These are phyloP conservation scores for Drosophila eugracilis DNA, from an alignment of 1,140 invertebrate species.

Conservation along the genomic window DNA sequence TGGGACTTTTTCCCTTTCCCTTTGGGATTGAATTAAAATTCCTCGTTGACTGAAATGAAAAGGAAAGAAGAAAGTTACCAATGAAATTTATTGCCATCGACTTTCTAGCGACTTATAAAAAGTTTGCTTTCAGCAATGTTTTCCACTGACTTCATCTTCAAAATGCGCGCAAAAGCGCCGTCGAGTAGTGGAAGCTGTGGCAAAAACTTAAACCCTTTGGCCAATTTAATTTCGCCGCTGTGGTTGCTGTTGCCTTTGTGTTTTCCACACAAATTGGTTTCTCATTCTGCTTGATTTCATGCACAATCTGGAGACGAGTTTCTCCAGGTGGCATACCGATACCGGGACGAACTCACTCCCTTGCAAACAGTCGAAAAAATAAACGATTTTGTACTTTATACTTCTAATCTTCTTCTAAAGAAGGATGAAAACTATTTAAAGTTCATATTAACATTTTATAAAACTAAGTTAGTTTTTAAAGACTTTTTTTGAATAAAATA, in stretches of 20 bases:
- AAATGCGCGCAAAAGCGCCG: conserved; percentile 24
- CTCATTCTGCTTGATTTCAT: conserved; percentile 81
- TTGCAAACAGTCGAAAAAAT: conserved; percentile 1
- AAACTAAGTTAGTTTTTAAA: too few relatives aligned
- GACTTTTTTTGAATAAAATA: too few relatives aligned
- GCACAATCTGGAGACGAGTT: conserved; percentile 73
- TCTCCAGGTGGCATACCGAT: conserved; percentile 54
- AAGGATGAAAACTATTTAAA: neutral
- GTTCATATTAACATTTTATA: too few relatives aligned
- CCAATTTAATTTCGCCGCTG: conserved; percentile 68
- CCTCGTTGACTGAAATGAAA: conserved; percentile 28
- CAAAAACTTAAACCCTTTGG: conserved; percentile 60
- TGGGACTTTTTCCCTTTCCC: conserved; percentile 15
- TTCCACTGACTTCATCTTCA: conserved; percentile 35
- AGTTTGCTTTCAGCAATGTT: conserved; percentile 63
- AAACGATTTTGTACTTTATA: neutral
- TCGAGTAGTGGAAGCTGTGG: conserved; percentile 6
- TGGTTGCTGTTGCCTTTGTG: conserved; percentile 49
- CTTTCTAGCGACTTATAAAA: conserved; percentile 64
- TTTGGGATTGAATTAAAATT: conserved; percentile 70
- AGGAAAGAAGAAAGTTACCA: conserved; percentile 50
- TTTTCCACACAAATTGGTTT: conserved; percentile 80
- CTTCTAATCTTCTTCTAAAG: neutral
- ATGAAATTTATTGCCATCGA: conserved; percentile 70
- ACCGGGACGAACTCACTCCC: conserved; percentile 5